Percentiles rank a stretch among this genome's conserved stretches.
Evolutionary conservation across 2,888 invertebrate species (phyloP).

Genomic region (Macropis europaea): DNA sequence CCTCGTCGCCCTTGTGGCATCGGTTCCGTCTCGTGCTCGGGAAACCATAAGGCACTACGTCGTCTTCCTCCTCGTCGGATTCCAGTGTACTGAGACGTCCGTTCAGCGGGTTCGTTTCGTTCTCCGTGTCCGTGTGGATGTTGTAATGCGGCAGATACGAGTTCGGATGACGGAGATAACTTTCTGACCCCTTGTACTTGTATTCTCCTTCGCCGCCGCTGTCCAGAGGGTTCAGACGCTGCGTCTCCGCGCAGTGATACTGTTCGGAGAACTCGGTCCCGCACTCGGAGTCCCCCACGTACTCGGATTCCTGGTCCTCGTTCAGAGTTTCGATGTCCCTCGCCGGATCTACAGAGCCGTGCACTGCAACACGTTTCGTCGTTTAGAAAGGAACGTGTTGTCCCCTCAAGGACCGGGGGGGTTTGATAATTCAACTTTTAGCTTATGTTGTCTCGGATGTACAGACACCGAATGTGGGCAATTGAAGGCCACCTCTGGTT

Average conservation of each 20-base stretch:
- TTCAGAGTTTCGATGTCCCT: constrained; percentile 86
- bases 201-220: constrained; percentile 83
- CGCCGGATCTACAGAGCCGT: constrained; percentile 83
- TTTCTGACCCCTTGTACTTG: constrained; percentile 82
- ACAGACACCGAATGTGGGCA: too few species aligned
- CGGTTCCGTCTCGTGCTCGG: constrained; percentile 79
- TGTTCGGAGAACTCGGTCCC: constrained; percentile 83
- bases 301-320: constrained; percentile 86
- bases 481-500: too few species aligned
- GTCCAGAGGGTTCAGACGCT: constrained; percentile 84
- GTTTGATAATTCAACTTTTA: too few species aligned
- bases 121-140: constrained; percentile 85
- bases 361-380: constrained; percentile 70
- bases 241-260: constrained; percentile 81
- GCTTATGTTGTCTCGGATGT: too few species aligned
- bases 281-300: constrained; percentile 86
- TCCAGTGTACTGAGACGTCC: constrained; percentile 76
- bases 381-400: too few species aligned
- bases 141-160: constrained; percentile 89
- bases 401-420: too few species aligned
- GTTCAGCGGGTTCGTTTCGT: constrained; percentile 79
- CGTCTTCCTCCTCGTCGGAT: constrained; percentile 78
- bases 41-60: constrained; percentile 81
- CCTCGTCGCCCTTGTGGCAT: constrained; percentile 78
- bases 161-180: constrained; percentile 91